Percentiles rank a stretch among this genome's conserved stretches.
Conservation (phyloP, 2,888 invertebrate species). For the Cataglyphis albicans region DNA sequence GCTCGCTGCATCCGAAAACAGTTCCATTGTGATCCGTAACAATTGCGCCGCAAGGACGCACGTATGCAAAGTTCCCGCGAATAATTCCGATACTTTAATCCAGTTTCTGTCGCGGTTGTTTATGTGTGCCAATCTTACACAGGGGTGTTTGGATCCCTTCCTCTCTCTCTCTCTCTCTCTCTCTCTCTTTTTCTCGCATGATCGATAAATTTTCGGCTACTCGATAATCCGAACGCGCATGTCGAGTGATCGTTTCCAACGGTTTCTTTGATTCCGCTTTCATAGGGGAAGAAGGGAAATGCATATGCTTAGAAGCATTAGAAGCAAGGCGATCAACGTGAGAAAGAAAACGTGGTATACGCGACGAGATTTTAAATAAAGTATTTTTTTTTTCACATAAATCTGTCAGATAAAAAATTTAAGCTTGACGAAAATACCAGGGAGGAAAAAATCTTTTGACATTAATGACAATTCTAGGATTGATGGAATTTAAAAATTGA, state of each 20-base stretch:
- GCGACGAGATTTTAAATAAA: neutral
- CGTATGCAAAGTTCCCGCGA: constrained; percentile 76
- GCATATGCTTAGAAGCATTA: constrained; percentile 31
- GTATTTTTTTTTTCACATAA: neutral
- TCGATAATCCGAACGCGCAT: constrained; percentile 79
- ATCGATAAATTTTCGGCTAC: constrained; percentile 76
- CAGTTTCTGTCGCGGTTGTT: constrained; percentile 76
- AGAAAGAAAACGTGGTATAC: neutral
- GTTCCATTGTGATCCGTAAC: constrained; percentile 62
- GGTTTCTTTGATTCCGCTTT: constrained; percentile 45
- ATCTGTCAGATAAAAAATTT: neutral
- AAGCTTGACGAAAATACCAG: neutral
- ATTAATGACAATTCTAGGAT: neutral
- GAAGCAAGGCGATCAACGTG: constrained; percentile 6
- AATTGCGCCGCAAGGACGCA: constrained; percentile 61
- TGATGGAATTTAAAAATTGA: too few species aligned
- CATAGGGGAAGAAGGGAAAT: neutral
- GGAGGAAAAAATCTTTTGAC: neutral
- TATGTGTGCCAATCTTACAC: constrained; percentile 78
- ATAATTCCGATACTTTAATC: constrained; percentile 77
- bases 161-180: neutral
- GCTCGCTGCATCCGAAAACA: constrained; percentile 54
- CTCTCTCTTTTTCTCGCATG: constrained; percentile 35
- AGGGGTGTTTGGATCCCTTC: constrained; percentile 57
- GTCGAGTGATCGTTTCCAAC: constrained; percentile 63